Evolutionary conservation across 2,113 vertebrate genomes (phyloP).

Genomic region (Vulpes ferrilata): DNA sequence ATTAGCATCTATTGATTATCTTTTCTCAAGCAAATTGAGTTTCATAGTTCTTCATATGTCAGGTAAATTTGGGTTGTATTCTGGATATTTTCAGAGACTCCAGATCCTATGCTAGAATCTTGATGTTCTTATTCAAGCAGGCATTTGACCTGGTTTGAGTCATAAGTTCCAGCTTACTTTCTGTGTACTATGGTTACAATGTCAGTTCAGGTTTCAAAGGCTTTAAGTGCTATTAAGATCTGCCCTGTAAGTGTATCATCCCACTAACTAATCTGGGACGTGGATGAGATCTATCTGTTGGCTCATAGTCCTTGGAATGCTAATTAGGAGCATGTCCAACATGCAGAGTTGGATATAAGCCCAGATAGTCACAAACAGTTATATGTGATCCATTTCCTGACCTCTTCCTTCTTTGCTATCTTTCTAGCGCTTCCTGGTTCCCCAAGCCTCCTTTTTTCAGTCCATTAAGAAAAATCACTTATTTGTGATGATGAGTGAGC

Average conservation of each 20-base stretch:
- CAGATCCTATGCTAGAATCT: conserved; percentile 1
- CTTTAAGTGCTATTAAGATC: neutral
- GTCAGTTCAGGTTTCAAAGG: neutral
- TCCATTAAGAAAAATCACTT: neutral
- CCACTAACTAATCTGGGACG: neutral
- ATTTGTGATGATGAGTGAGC: neutral
- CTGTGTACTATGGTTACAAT: neutral
- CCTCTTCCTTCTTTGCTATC: neutral
- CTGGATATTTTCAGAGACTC: neutral
- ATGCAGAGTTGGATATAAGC: neutral
- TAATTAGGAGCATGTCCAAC: neutral
- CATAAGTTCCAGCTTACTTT: conserved; percentile 13
- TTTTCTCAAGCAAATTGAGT: neutral
- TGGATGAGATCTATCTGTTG: neutral
- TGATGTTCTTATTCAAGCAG: neutral
- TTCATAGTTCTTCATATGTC: neutral
- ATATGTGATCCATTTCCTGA: neutral
- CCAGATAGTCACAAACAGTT: neutral
- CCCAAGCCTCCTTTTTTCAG: neutral
- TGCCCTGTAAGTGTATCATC: neutral
- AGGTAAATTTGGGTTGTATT: neutral
- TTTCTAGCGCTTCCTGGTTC: neutral
- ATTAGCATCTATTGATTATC: neutral
- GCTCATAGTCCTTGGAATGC: neutral
- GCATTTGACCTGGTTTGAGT: neutral